Conservation (phyloP, 2,113 vertebrate genomes). For the Morone saxatilis region DNA sequence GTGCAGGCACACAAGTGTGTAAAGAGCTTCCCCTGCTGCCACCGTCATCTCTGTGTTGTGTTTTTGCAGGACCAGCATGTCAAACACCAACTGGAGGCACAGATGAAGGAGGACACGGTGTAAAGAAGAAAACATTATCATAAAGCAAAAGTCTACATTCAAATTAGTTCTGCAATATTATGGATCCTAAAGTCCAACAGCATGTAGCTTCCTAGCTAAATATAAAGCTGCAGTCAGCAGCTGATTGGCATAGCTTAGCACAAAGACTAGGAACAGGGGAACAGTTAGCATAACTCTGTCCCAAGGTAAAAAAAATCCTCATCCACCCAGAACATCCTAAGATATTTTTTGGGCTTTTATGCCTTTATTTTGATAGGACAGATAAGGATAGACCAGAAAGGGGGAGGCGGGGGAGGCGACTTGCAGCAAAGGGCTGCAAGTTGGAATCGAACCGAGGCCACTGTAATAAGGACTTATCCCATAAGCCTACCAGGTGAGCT, state of each 20-base stretch:
- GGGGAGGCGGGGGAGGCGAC: too few relatives aligned
- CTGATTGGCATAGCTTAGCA: neutral
- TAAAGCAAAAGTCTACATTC: neutral
- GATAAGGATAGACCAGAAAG: too few relatives aligned
- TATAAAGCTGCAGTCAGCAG: neutral
- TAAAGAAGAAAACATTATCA: neutral
- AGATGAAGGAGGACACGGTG: rapidly evolving
- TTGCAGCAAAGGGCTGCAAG: too few relatives aligned
- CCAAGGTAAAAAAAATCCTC: too few relatives aligned
- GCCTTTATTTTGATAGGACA: too few relatives aligned
- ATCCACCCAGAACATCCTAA: too few relatives aligned
- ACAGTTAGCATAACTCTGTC: neutral
- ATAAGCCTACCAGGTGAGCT: too few relatives aligned
- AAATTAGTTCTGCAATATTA: neutral
- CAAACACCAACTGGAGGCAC: slow-evolving; percentile 94
- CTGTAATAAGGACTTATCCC: too few relatives aligned
- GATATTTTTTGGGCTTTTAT: too few relatives aligned
- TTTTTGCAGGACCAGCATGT: slow-evolving; percentile 99
- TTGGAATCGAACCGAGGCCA: too few relatives aligned
- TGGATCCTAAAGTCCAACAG: neutral
- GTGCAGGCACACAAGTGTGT: slow-evolving; percentile 95
- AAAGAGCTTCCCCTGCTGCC: slow-evolving; percentile 97
- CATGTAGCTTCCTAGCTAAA: neutral
- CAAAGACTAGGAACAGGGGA: neutral
- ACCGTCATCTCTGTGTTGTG: slow-evolving; percentile 99